phyloP scores from a whole-genome alignment of 35 echinoderm and acorn worm species.

The Diadema setosum region DNA sequence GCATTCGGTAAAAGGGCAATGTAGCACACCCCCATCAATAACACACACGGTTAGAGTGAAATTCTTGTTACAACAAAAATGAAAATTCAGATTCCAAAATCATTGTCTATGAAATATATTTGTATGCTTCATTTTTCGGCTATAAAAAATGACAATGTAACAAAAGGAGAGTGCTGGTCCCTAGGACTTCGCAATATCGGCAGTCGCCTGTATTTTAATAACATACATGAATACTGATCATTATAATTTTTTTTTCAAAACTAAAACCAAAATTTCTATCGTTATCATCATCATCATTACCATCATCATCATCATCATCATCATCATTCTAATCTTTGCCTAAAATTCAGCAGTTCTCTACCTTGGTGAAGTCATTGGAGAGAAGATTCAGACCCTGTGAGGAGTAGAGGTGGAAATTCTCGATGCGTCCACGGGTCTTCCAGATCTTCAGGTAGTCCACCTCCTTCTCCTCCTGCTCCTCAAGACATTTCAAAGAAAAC shows the following conservation, averaged over 20 bases:
- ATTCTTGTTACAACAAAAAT: too few species aligned
- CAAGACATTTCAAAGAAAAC: too few species aligned
- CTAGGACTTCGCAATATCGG: background rate
- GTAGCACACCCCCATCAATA: too few species aligned
- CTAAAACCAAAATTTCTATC: background rate
- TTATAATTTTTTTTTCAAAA: background rate
- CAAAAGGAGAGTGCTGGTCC: too few species aligned
- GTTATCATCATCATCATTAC: too few species aligned
- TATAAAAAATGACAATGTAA: background rate
- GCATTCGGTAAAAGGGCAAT: too few species aligned
- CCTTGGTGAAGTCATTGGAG: conserved; percentile 34
- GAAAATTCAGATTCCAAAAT: too few species aligned
- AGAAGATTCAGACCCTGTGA: background rate
- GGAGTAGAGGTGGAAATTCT: background rate
- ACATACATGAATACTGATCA: background rate
- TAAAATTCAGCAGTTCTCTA: background rate
- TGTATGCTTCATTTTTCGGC: too few species aligned
- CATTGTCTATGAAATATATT: too few species aligned
- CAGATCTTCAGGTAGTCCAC: conserved; percentile 25
- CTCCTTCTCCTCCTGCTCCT: background rate
- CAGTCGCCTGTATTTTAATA: background rate
- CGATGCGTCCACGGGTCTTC: background rate
- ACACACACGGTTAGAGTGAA: too few species aligned
- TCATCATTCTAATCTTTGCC: background rate
- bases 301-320: too few species aligned